These are phyloP conservation scores for Laticauda colubrina DNA, from an alignment of 2,113 vertebrate species.

Conservation along the genomic window DNA sequence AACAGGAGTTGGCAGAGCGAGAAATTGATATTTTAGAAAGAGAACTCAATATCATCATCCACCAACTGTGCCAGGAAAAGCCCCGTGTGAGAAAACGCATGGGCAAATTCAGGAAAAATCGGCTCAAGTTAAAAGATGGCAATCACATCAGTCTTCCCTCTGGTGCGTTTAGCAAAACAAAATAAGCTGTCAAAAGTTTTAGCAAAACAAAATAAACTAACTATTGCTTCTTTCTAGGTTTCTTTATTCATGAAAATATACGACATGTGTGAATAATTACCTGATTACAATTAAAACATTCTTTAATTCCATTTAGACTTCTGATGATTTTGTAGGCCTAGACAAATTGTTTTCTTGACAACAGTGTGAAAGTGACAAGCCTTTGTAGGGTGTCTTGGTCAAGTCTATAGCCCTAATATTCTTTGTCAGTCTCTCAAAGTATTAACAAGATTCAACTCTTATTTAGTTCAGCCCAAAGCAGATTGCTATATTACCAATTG, in stretches of 20 bases:
- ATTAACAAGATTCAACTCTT: background rate
- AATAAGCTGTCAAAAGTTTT: constrained; percentile 5
- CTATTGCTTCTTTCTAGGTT: background rate
- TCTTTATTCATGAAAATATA: background rate
- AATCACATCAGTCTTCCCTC: constrained; percentile 96
- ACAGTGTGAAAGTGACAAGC: background rate
- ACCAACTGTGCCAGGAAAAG: constrained; percentile 96
- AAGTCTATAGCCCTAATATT: background rate
- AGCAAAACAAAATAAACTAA: background rate
- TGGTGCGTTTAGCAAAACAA: constrained; percentile 68
- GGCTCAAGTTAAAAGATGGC: constrained; percentile 91
- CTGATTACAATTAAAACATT: background rate
- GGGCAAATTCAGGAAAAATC: constrained; percentile 91
- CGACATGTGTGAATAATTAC: background rate
- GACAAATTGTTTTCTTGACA: background rate
- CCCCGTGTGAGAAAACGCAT: constrained; percentile 91
- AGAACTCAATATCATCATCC: constrained; percentile 96
- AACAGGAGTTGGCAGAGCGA: constrained; percentile 91
- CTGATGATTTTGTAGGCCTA: background rate
- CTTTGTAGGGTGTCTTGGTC: background rate
- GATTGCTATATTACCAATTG: background rate
- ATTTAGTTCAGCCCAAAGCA: background rate
- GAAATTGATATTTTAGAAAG: constrained; percentile 96
- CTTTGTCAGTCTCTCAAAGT: background rate
- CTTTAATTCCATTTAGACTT: background rate